phyloP scores from a whole-genome alignment of 2,113 vertebrate species.

The Hydropotes inermis region DNA sequence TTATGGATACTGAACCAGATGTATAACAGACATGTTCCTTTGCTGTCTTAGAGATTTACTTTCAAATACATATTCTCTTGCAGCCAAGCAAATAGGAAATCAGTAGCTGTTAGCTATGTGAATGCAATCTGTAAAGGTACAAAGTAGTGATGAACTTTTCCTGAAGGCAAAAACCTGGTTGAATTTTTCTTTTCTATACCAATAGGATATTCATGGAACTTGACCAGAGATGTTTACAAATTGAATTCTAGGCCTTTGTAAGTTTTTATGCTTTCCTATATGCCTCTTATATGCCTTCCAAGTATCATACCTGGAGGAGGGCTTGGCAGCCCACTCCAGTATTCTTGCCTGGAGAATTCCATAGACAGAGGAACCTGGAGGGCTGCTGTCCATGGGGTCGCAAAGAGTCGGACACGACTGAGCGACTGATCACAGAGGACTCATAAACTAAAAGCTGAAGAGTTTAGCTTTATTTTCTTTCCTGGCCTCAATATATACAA shows the following conservation, averaged over 20 bases:
- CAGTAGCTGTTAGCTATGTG: neutral
- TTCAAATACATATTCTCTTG: conserved; percentile 5
- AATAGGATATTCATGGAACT: neutral
- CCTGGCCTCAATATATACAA: neutral
- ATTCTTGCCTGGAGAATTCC: neutral
- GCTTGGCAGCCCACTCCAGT: neutral
- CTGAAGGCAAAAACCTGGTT: neutral
- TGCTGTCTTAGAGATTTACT: neutral
- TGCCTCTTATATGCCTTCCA: neutral
- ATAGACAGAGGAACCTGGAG: neutral
- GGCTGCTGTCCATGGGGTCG: neutral
- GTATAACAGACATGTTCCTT: neutral
- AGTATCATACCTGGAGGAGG: neutral
- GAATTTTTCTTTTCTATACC: neutral
- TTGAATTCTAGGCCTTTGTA: neutral
- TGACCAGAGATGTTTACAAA: neutral
- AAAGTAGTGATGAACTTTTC: conserved; percentile 3
- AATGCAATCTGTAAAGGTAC: neutral
- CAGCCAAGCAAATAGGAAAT: neutral
- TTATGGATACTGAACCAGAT: neutral
- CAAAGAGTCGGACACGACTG: neutral
- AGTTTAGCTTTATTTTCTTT: conserved; percentile 1
- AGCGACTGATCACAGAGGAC: neutral
- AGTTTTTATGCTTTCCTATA: neutral
- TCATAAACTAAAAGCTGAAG: neutral